Evolutionary conservation across 2,113 vertebrate genomes (phyloP), one percentile per base, ranked within the genome.

Genomic region (Tautogolabrus adspersus): DNA sequence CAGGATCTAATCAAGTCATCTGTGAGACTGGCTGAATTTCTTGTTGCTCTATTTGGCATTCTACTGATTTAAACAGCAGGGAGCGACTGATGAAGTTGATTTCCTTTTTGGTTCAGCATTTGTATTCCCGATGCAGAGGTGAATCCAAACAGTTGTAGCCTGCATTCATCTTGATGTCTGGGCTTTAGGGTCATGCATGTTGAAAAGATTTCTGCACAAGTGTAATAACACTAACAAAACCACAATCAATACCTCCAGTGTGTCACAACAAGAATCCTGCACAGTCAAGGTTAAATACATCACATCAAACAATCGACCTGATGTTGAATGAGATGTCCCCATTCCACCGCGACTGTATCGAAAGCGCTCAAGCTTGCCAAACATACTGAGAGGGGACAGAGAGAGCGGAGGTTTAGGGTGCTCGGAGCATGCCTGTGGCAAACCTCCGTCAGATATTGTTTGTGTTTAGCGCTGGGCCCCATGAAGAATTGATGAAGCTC

Each of bases 401-500:
- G 73, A 21, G 16, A 72, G 77, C 67, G 67, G 72, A 75, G 81
- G 77, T 74, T 75, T 5, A 52, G 90, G 81, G 81, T 57, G 87
- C 92, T 89, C 40, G 0, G 79, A 86, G 91, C 91, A 82, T 40
- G 91, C 92, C 91, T 62, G 79, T 77, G 91, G 92, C 91, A 92
- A 92, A 91, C 83, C 89, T 88, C 89, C 65, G 62, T 93, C 90
- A 90, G 67, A 92, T 90, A 89, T 84, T 90, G 92, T 93, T 94
- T 93, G 90, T 89, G 88, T 92, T 93, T 89, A 88, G 92, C 60
- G 23, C 75, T 80, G 68, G 55, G 74, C 58, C 55, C 52, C 80
- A 93, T 93, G 67, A 88, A 92, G 86, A 85, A 92, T 93, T 93
- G 84, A 93, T 93, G 90, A 93, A 85, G 85, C 89, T 89, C 77